phyloP scores from a whole-genome alignment of 2,113 vertebrate genomes.

The Paramisgurnus dabryanus region DNA sequence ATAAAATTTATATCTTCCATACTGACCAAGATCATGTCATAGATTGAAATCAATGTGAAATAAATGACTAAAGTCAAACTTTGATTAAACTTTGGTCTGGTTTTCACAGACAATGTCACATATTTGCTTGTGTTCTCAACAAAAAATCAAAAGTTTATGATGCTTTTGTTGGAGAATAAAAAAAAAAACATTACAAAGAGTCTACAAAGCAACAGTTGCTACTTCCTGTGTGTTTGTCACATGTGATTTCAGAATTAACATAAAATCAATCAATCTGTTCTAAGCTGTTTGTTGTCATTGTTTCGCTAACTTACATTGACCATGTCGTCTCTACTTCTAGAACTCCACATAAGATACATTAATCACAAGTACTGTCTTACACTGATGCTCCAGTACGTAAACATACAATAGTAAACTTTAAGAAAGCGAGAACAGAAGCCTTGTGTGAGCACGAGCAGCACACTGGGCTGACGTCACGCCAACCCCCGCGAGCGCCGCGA shows the following conservation, averaged over 20 bases:
- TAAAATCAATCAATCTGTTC: not conserved
- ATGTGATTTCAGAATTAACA: not conserved
- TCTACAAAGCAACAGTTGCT: no score
- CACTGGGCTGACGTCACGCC: slow-evolving; percentile 66
- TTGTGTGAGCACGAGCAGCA: not conserved
- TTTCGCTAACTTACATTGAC: not conserved
- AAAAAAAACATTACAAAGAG: not conserved
- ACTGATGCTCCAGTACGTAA: not conserved
- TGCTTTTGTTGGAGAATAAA: no score
- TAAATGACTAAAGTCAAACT: no score
- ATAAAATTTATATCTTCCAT: no score
- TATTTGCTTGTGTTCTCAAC: no score
- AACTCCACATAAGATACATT: no score
- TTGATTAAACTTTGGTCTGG: no score
- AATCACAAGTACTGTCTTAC: not conserved
- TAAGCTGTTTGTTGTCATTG: not conserved
- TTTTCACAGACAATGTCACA: no score
- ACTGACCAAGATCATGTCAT: no score
- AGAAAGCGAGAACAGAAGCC: slow-evolving; percentile 1
- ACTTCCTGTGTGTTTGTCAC: not conserved
- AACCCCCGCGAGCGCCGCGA: slow-evolving; percentile 53
- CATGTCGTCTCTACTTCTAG: not conserved
- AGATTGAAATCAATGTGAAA: no score
- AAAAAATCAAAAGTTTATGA: no score
- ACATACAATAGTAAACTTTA: slow-evolving; percentile 15